Percentiles rank a stretch among this genome's conserved stretches.
Evolutionary conservation across 2,888 invertebrate genomes (phyloP).

Genomic region (Bibio marci): DNA sequence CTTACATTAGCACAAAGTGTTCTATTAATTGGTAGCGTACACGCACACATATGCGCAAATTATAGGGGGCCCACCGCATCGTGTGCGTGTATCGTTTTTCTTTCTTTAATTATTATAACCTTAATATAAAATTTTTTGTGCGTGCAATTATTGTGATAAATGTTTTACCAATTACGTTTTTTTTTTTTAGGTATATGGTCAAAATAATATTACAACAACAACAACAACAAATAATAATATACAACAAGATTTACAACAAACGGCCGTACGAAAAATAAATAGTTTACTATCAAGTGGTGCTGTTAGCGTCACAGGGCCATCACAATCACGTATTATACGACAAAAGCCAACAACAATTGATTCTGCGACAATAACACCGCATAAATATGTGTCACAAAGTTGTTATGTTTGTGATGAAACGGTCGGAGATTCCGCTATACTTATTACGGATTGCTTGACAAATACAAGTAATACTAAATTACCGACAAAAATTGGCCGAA

Average conservation of each 20-base stretch:
- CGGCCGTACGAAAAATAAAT: constrained; percentile 28
- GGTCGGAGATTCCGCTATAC: constrained; percentile 19
- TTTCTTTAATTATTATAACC: too few species aligned
- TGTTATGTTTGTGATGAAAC: constrained; percentile 31
- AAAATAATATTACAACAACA: constrained; percentile 1
- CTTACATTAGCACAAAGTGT: background rate
- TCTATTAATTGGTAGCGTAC: too few species aligned
- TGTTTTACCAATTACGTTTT: too few species aligned
- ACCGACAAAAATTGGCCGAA: constrained; percentile 32
- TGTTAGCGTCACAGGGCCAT: constrained; percentile 28
- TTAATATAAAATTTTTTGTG: too few species aligned
- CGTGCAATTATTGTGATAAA: too few species aligned
- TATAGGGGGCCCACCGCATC: too few species aligned
- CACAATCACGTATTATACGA: constrained; percentile 27
- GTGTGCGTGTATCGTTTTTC: too few species aligned
- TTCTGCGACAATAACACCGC: background rate
- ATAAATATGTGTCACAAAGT: too few species aligned
- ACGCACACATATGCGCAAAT: too few species aligned
- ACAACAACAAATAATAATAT: background rate
- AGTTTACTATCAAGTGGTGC: constrained; percentile 29
- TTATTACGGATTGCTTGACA: constrained; percentile 26
- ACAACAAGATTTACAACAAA: constrained; percentile 14
- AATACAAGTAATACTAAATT: constrained; percentile 29
- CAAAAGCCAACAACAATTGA: constrained; percentile 13
- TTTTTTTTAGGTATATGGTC: constrained; percentile 3